Conservation (phyloP, 2,888 invertebrate species). For the Cantharis rustica region DNA sequence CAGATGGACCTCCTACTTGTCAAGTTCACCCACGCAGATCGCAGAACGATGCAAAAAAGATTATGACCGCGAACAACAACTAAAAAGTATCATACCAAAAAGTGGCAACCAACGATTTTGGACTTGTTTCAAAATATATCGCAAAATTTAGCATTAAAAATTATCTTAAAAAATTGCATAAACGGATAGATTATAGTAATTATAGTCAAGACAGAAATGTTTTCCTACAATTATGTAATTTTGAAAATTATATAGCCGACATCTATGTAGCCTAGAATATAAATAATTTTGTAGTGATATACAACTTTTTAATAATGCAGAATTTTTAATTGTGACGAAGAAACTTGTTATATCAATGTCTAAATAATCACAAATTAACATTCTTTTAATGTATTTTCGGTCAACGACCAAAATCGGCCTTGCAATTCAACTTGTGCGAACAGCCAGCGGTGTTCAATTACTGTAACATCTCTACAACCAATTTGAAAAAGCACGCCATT, state of each 20-base stretch:
- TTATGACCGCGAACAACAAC: not conserved
- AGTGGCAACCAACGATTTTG: not conserved
- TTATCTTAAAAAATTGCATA: not conserved
- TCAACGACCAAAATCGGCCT: constrained; percentile 18
- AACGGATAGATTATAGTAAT: not conserved
- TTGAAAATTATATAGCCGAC: not conserved
- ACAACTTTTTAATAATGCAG: not conserved
- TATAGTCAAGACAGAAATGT: not conserved
- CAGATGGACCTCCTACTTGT: constrained; percentile 22
- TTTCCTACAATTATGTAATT: not conserved
- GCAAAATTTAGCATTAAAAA: not conserved
- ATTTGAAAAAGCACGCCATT: constrained; percentile 13
- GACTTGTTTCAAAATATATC: not conserved
- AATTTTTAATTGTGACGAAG: not conserved
- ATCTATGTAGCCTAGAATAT: not conserved
- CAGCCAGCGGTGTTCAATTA: constrained; percentile 4
- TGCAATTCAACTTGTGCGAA: constrained; percentile 5
- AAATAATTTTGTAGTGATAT: not conserved
- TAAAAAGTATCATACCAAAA: not conserved
- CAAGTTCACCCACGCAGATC: constrained; percentile 19
- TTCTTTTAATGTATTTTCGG: constrained; percentile 7
- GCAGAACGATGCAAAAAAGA: constrained; percentile 1
- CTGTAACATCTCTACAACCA: constrained; percentile 4
- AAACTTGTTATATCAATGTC: not conserved
- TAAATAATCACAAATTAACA: not conserved